phyloP scores from a whole-genome alignment of 92 coral and sea anemone species.

The Micromussa lordhowensis region DNA sequence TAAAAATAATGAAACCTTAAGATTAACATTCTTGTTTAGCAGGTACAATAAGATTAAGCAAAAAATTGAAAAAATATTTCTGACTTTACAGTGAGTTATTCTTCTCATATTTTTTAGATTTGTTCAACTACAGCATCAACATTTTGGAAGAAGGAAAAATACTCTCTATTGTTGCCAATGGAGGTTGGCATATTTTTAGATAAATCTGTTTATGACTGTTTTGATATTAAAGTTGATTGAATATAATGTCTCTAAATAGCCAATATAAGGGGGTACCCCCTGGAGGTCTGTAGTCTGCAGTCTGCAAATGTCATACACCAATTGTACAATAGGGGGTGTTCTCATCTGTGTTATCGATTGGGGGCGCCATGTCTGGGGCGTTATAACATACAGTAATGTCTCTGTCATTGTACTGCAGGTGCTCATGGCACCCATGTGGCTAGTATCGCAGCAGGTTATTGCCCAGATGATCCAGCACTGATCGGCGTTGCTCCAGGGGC shows the following conservation, averaged over 20 bases:
- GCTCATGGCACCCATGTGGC: conserved; percentile 99
- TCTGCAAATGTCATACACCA: no score
- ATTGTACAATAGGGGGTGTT: no score
- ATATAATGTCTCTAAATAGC: no score
- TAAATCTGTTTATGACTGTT: neutral
- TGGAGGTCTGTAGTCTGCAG: no score
- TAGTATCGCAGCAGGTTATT: conserved; percentile 96
- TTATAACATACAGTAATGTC: no score
- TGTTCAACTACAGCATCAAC: conserved; percentile 89
- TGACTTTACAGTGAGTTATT: neutral
- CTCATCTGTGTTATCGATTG: no score
- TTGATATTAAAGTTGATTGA: neutral
- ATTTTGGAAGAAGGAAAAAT: conserved; percentile 90
- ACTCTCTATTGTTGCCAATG: conserved; percentile 86
- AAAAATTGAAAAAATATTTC: no score
- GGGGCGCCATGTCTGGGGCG: no score
- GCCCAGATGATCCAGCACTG: conserved; percentile 92
- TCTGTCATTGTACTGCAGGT: conserved; percentile 52
- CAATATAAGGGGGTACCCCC: no score
- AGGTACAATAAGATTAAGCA: no score
- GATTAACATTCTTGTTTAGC: no score
- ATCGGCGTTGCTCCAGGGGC: conserved; percentile 99
- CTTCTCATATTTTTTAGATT: conserved; percentile 58
- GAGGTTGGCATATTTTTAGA: conserved; percentile 67
- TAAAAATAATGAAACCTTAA: no score